Evolutionary conservation across 1,140 invertebrate species (phyloP).

Genomic region (Rhynchophorus ferrugineus): DNA sequence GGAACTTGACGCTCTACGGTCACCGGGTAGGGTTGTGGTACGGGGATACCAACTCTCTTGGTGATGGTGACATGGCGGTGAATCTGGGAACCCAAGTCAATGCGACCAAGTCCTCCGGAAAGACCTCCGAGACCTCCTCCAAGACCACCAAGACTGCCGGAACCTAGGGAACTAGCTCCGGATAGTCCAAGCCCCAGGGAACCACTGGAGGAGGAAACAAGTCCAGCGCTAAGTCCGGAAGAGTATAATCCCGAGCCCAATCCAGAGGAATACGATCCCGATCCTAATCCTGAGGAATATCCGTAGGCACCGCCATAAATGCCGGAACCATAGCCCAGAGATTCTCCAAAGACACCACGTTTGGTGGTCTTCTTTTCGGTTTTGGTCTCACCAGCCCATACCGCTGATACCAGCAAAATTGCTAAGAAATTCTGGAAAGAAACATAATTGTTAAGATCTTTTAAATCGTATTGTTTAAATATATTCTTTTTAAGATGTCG

Average conservation of each 20-base stretch:
- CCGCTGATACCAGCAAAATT: not conserved
- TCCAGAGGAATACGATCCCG: slow-evolving; percentile 5
- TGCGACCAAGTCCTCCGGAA: slow-evolving; percentile 8
- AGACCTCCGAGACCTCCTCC: slow-evolving; percentile 9
- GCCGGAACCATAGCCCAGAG: slow-evolving; percentile 21
- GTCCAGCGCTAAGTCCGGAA: too few relatives aligned
- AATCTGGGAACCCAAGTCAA: slow-evolving; percentile 26
- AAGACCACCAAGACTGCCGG: slow-evolving; percentile 2
- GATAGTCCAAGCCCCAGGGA: slow-evolving; percentile 9
- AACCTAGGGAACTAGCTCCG: not conserved
- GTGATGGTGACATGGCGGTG: slow-evolving; percentile 31
- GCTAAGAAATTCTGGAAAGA: not conserved
- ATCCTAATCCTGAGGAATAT: not conserved
- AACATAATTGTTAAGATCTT: too few relatives aligned
- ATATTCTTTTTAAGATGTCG: too few relatives aligned
- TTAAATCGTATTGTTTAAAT: too few relatives aligned
- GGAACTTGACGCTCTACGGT: slow-evolving; percentile 26
- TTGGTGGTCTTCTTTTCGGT: slow-evolving; percentile 13
- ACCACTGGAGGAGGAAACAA: not conserved
- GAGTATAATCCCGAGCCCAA: slow-evolving; percentile 10
- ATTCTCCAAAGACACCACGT: slow-evolving; percentile 32
- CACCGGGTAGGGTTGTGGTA: slow-evolving; percentile 31
- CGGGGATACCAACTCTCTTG: slow-evolving; percentile 24
- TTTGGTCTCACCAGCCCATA: slow-evolving; percentile 1
- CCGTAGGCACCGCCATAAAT: slow-evolving; percentile 8